These are phyloP conservation scores for Schizaphis graminum DNA, from an alignment of 2,888 invertebrate species.

Conservation along the genomic window DNA sequence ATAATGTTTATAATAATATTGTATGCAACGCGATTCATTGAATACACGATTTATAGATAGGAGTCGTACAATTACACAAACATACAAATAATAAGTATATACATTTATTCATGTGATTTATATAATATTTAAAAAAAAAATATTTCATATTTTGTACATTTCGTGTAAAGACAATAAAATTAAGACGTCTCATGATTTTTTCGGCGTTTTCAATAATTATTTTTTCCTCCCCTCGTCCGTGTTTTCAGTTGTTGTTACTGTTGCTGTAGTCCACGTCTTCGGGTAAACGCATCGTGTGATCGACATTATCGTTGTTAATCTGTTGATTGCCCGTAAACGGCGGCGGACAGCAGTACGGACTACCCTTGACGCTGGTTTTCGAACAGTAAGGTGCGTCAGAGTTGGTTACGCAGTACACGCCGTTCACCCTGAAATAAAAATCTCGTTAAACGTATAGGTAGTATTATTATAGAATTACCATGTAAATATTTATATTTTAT, in stretches of 20 bases:
- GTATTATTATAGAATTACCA: no score
- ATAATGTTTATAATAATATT: not conserved
- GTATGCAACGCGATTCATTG: not conserved
- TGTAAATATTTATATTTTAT: no score
- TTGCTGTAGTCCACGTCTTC: not conserved
- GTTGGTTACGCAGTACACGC: conserved; percentile 78
- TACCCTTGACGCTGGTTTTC: conserved; percentile 74
- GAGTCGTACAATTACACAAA: not conserved
- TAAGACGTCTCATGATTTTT: conserved; percentile 42
- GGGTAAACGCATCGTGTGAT: not conserved
- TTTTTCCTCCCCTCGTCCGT: not conserved
- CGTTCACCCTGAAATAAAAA: conserved; percentile 74
- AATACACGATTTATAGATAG: not conserved
- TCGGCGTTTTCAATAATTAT: not conserved
- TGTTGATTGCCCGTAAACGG: not conserved
- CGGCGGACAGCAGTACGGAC: conserved; percentile 78
- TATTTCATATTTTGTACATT: conserved; percentile 47
- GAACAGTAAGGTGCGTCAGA: conserved; percentile 81
- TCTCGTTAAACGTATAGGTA: not conserved
- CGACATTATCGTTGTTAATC: not conserved
- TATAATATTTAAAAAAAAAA: not conserved
- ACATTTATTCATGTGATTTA: not conserved
- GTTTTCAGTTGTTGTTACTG: not conserved
- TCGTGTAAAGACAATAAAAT: conserved; percentile 53
- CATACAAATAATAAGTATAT: not conserved